Base-by-base conservation (phyloP, 2,797 vertebrate genomes). In the Neosilurus mollespiculum region DNA sequence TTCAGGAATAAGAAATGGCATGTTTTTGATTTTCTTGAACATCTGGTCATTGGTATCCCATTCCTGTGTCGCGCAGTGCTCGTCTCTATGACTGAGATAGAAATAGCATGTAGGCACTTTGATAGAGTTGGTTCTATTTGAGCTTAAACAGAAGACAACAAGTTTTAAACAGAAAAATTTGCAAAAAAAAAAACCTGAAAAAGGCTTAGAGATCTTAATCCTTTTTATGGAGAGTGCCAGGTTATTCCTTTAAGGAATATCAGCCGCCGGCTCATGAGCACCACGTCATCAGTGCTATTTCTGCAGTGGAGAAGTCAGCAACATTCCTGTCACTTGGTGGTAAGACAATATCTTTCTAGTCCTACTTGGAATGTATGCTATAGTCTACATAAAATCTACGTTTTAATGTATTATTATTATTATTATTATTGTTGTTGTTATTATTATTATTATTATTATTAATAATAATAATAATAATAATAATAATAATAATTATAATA, bases 261-360 rank as follows among this genome's bases (percentile, higher is more conserved):
- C n/a, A 10, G 22, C 0, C 9, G 8, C 61, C 64, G 65, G 22
- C 43, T 30, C 16, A 51, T 89, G 89, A 91, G 66, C 87, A 82
- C 84, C 81, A 81, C 87, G 89, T 88, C 81, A 85, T 91, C 89
- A 92, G 90, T 90, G 95, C 93, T 95, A 94, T 94, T 95, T 93
- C 90, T 86, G 93, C 92, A 78, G 75, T 22, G 76, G 87, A 87
- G 88, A 88, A 88, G 88, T 85, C 62, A 84, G 86, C 81, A 81
- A 61, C 83, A 84, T 86, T 78, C 54, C 77, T 85, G 77, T 24
- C 6, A 83, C 20, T 65, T 9, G n/a, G 24, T 64, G 77, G 77
- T 51, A 78, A 65, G n/a, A 3, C 61, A 65, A 78, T 78, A 65
- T 65, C 77, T 51, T n/a, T 51, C 76, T 12, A 51, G 77, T 30